Evolutionary conservation across 2,797 vertebrate genomes (phyloP), one percentile per base, ranked within the genome.

Genomic region (Pangasius krempfi): DNA sequence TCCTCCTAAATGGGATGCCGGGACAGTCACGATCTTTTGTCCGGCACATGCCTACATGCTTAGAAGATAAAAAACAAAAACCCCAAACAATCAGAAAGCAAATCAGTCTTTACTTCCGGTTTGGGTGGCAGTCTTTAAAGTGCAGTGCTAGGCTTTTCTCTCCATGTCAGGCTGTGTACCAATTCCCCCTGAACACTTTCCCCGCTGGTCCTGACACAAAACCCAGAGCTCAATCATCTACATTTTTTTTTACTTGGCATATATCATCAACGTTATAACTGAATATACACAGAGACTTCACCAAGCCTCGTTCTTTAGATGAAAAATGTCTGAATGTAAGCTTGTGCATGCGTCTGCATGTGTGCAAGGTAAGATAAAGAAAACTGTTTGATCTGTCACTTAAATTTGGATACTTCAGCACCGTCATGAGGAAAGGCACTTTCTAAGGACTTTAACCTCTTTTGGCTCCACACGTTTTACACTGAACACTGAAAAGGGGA

Each of bases 401-500:
- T 89, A 89, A 93, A 91, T 93, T 95, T 93, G 76, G 94, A 96
- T 96, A 95, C 96, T 96, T 96, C 96, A 98, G 98, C 98, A 98
- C 98, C 98, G 94, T 97, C 97, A 95, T 96, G 96, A 97, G 95
- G 97, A 98, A 99, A 99, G 98, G 98, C 98, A 99, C 98, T 99
- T 99, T 97, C 97, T 97, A 96, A 97, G 94, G 96, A 97, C 96
- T 93, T 91, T 92, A 89, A 86, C 84, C 88, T 87, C 86, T 93
- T 93, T 85, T 85, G 83, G 83, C 83, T 85, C 83, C 64, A 25
- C 64, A 70, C 58, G 58, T 7, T 82, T 62, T 82, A 83, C 64
- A 85, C 66, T 70, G 64, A 85, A 84, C 47, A 84, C 44, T 68
- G 62, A 50, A 33, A 50, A 50, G 44, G 47, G 37, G 50, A 25